Conservation (phyloP, 2,888 invertebrate species). For the Lepidonotus clava region DNA sequence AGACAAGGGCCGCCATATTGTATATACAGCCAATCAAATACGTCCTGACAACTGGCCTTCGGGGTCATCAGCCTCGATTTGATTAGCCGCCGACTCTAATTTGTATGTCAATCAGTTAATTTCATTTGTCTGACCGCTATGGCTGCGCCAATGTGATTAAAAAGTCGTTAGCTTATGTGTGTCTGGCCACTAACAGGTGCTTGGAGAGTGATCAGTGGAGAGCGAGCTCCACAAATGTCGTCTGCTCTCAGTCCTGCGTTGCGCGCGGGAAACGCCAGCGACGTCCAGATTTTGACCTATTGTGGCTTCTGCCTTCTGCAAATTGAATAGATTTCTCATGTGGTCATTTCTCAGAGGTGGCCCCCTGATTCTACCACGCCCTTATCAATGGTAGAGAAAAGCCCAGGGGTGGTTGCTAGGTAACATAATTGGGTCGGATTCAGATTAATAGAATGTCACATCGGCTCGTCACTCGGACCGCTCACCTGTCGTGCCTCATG, state of each 20-base stretch:
- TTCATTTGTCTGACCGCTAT: constrained; percentile 43
- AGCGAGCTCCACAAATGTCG: too few species aligned
- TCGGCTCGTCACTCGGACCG: too few species aligned
- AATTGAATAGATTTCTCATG: too few species aligned
- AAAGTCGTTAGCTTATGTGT: constrained; percentile 32
- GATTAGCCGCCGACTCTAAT: constrained; percentile 27
- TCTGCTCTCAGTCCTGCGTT: too few species aligned
- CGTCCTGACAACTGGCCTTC: constrained; percentile 20
- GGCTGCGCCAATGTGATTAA: constrained; percentile 32
- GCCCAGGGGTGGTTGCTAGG: too few species aligned
- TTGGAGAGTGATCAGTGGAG: background rate
- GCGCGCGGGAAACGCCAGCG: background rate
- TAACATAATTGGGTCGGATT: too few species aligned
- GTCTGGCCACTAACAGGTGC: background rate
- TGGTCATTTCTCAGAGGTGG: too few species aligned
- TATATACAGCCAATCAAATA: constrained; percentile 35
- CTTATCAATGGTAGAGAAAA: too few species aligned
- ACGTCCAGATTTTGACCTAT: background rate
- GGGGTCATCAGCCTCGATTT: background rate
- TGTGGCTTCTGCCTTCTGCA: background rate
- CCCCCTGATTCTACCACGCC: too few species aligned
- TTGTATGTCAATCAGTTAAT: constrained; percentile 53
- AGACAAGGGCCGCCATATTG: constrained; percentile 29
- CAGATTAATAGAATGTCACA: too few species aligned
- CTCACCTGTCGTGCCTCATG: too few species aligned